These are phyloP conservation scores for Tribolium castaneum DNA, from an alignment of 1,140 invertebrate genomes.

Conservation along the genomic window DNA sequence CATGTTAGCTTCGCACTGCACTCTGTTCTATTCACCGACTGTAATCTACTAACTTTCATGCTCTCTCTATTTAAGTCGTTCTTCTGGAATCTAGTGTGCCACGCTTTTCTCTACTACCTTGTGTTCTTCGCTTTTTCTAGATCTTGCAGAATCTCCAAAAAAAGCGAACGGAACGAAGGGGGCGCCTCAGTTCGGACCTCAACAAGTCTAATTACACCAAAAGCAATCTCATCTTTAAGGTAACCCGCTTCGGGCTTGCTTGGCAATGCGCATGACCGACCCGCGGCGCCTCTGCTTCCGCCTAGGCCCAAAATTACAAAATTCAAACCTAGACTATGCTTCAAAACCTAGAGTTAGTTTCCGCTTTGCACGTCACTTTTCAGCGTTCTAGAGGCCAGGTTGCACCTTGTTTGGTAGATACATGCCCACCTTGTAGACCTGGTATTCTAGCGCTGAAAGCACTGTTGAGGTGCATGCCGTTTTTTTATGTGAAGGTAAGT, in stretches of 20 bases:
- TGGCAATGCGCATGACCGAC: conserved; percentile 61
- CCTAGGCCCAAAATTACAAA: conserved; percentile 28
- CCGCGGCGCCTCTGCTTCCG: conserved; percentile 62
- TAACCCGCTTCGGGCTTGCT: conserved; percentile 74
- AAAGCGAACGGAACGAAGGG: conserved; percentile 94
- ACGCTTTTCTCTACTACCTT: conserved; percentile 74
- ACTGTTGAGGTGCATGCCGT: conserved; percentile 2
- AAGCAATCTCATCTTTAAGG: conserved; percentile 97
- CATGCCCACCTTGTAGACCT: neutral
- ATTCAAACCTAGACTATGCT: conserved; percentile 8
- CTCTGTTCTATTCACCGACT: conserved; percentile 55
- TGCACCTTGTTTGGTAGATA: neutral
- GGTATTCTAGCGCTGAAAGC: conserved; percentile 1
- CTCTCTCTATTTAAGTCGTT: conserved; percentile 59
- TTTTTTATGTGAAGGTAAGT: conserved; percentile 26
- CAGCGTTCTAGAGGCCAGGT: neutral
- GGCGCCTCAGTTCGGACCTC: conserved; percentile 87
- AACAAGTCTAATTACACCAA: conserved; percentile 92
- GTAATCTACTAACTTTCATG: conserved; percentile 46
- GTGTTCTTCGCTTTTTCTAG: conserved; percentile 89
- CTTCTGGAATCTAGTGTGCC: conserved; percentile 62
- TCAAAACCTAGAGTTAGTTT: conserved; percentile 5
- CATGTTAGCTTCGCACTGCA: conserved; percentile 61
- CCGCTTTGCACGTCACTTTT: conserved; percentile 7
- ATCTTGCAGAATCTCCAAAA: conserved; percentile 97